A percentile compares a stretch with the other conserved stretches of the same genome.
These are phyloP conservation scores for Brachyhypopomus gauderio DNA, from an alignment of 2,113 vertebrate genomes.

Conservation along the genomic window DNA sequence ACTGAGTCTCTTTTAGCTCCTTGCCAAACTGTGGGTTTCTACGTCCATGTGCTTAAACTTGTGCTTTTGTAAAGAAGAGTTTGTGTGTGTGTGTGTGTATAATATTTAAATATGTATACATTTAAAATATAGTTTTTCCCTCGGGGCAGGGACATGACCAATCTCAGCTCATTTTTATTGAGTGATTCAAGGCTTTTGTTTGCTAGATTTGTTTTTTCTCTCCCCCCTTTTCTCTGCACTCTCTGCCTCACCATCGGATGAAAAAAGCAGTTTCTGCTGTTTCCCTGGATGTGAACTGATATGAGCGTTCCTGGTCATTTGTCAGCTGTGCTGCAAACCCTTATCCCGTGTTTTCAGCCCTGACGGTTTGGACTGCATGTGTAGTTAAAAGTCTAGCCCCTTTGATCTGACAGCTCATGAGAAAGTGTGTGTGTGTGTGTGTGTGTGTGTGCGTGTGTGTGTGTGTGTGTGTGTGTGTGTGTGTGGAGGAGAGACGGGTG, in stretches of 20 bases:
- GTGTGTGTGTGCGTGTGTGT: not conserved
- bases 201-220: not conserved
- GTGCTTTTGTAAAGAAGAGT: slow-evolving; percentile 22
- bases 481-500: slow-evolving; percentile 1
- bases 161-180: not conserved
- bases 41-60: slow-evolving; percentile 11
- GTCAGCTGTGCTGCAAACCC: slow-evolving; percentile 38
- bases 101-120: not conserved
- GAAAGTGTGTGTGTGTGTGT: not conserved
- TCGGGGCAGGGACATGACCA: too few species aligned
- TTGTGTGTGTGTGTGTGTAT: not conserved
- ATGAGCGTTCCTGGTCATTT: slow-evolving; percentile 30
- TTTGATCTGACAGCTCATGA: slow-evolving; percentile 35
- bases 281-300: not conserved
- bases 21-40: slow-evolving; percentile 24
- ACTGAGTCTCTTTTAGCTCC: not conserved
- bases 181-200: not conserved
- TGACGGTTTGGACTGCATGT: slow-evolving; percentile 28
- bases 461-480: not conserved
- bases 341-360: slow-evolving; percentile 35
- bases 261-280: not conserved
- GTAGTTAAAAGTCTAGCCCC: slow-evolving; percentile 33
- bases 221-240: not conserved
- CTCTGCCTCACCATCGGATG: not conserved
- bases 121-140: not conserved